phyloP scores from a whole-genome alignment of 2,797 vertebrate species.

The Pantherophis alleghaniensis region DNA sequence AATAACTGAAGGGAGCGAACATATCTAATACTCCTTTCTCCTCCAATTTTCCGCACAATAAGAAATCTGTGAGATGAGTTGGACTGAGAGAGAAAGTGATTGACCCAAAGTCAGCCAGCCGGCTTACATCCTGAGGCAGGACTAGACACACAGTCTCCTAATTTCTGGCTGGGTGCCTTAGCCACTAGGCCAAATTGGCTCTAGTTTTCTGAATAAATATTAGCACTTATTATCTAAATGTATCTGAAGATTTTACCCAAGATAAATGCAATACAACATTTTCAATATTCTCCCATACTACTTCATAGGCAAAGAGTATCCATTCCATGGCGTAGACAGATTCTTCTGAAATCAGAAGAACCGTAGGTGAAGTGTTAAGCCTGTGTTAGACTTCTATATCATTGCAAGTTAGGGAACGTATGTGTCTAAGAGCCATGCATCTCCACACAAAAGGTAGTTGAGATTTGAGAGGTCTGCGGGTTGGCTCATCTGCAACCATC shows the following conservation, averaged over 20 bases:
- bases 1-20: neutral
- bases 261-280: slow-evolving; percentile 31
- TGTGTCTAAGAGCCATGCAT: neutral
- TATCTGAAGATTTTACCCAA: neutral
- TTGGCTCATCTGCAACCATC: neutral
- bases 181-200: neutral
- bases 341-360: slow-evolving; percentile 33
- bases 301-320: slow-evolving; percentile 40
- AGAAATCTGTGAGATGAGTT: neutral
- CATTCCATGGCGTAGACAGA: slow-evolving; percentile 49
- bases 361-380: neutral
- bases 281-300: slow-evolving; percentile 49
- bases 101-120: neutral
- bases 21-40: neutral
- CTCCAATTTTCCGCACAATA: neutral
- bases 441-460: neutral
- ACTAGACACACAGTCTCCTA: neutral
- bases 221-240: neutral
- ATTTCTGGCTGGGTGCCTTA: neutral
- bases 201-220: neutral
- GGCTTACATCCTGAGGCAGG: neutral
- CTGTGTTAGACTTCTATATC: neutral
- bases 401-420: neutral
- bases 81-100: neutral
- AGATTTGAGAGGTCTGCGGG: neutral